These are phyloP conservation scores for Anas georgica DNA, from an alignment of 2,797 vertebrate genomes.

Conservation along the genomic window DNA sequence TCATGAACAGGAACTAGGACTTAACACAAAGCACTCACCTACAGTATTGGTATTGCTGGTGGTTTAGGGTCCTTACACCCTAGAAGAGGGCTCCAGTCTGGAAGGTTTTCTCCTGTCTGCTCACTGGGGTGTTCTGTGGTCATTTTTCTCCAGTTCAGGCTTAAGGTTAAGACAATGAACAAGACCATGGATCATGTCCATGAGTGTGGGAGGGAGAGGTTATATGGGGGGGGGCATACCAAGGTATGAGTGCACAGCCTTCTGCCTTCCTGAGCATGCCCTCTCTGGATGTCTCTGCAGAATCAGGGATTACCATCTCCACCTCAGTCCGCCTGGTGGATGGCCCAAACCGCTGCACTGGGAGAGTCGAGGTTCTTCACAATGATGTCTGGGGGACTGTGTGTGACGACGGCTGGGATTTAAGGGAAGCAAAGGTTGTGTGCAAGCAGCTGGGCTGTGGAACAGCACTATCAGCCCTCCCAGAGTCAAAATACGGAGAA, in stretches of 20 bases:
- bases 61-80: not conserved
- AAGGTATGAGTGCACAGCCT: too few species aligned
- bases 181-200: not conserved
- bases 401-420: constrained; percentile 63
- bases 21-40: not conserved
- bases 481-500: not conserved
- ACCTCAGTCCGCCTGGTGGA: constrained; percentile 16
- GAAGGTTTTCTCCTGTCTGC: not conserved
- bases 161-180: not conserved
- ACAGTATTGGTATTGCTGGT: not conserved
- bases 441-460: constrained; percentile 65
- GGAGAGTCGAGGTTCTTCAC: constrained; percentile 56
- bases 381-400: constrained; percentile 47
- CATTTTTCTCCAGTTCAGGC: not conserved
- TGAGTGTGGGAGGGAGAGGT: not conserved
- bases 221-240: fast-evolving
- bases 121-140: not conserved
- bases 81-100: not conserved
- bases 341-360: constrained; percentile 28
- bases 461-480: not conserved
- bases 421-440: constrained; percentile 50
- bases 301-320: not conserved
- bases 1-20: not conserved
- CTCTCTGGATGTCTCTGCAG: not conserved
- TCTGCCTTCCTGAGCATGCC: not conserved